Conservation (phyloP, 2,888 invertebrate genomes). For the Noctua comes region DNA sequence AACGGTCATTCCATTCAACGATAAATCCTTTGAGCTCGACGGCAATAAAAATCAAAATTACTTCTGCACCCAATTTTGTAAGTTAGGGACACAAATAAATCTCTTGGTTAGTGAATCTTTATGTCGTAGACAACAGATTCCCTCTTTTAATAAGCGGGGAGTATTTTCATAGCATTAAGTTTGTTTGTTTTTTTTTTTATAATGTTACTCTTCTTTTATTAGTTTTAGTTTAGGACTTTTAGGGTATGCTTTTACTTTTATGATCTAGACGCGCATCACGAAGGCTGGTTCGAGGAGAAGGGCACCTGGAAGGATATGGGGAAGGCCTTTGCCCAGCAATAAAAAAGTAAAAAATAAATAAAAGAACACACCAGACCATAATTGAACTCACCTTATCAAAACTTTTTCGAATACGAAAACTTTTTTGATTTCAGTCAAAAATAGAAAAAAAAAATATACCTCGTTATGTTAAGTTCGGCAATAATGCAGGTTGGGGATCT, state of each 20-base stretch:
- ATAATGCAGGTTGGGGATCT: too few species aligned
- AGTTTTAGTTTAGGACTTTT: not conserved
- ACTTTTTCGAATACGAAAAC: too few species aligned
- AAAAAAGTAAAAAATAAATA: too few species aligned
- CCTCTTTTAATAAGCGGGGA: not conserved
- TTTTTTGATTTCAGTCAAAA: not conserved
- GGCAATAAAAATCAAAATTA: slow-evolving; percentile 48
- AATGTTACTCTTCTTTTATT: not conserved
- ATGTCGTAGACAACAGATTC: slow-evolving; percentile 11
- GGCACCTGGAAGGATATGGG: too few species aligned
- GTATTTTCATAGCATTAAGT: not conserved
- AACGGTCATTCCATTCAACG: slow-evolving; percentile 11
- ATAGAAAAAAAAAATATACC: not conserved
- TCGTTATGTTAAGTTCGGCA: not conserved
- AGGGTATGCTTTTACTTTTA: too few species aligned
- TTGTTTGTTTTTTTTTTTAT: too few species aligned
- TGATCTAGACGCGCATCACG: too few species aligned
- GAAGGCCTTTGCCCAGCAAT: too few species aligned
- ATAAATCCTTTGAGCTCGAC: slow-evolving; percentile 40
- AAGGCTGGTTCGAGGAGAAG: too few species aligned
- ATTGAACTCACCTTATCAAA: too few species aligned
- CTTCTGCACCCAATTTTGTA: slow-evolving; percentile 28
- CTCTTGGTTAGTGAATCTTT: slow-evolving; percentile 31
- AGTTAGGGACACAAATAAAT: slow-evolving; percentile 31
- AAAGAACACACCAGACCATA: too few species aligned